Conservation (phyloP, 2,113 vertebrate genomes). For the Carlito syrichta region DNA sequence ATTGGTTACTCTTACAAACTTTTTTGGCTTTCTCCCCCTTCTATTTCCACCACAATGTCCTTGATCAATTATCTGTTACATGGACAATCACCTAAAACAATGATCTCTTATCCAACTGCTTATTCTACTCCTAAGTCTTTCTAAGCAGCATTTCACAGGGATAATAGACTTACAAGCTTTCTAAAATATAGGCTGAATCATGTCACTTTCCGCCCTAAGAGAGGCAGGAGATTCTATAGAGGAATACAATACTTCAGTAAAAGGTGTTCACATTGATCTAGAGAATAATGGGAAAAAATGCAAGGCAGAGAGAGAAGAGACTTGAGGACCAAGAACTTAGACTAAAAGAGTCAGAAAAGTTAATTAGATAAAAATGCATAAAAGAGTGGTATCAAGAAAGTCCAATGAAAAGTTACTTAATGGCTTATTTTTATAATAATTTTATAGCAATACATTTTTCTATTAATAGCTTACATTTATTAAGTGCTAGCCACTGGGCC, state of each 20-base stretch:
- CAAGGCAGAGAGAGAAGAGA: neutral
- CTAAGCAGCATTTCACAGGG: neutral
- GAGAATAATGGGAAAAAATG: neutral
- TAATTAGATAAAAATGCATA: neutral
- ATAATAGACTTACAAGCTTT: neutral
- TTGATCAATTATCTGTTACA: neutral
- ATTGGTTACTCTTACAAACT: neutral
- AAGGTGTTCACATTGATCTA: neutral
- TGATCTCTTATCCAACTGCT: neutral
- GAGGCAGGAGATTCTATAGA: neutral
- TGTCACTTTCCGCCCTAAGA: neutral
- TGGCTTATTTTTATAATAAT: neutral
- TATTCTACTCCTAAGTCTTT: neutral
- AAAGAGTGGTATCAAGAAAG: constrained; percentile 2
- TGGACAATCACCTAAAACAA: neutral
- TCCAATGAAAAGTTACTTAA: neutral
- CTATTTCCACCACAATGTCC: neutral
- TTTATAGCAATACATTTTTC: neutral
- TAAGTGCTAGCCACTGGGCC: neutral
- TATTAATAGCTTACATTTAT: neutral
- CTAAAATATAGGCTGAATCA: neutral
- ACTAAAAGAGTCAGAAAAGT: neutral
- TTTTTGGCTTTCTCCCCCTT: neutral
- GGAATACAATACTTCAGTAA: neutral
- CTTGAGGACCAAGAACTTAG: neutral